phyloP scores from a whole-genome alignment of 2,113 vertebrate species.

The Hydrolagus affinis region DNA sequence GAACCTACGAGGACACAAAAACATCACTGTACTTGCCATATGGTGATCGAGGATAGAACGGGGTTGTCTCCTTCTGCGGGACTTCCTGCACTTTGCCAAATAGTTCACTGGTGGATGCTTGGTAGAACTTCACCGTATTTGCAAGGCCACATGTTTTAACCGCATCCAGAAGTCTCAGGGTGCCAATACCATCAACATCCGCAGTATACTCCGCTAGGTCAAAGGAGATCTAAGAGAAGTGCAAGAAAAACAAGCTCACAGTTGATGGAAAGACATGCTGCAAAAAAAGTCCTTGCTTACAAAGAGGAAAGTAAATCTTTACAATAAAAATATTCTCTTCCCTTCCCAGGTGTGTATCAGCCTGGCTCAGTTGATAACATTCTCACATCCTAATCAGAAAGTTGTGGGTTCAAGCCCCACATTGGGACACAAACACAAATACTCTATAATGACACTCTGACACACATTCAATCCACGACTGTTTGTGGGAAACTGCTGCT shows the following conservation, averaged over 20 bases:
- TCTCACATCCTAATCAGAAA: too few species aligned
- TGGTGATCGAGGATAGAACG: constrained; percentile 96
- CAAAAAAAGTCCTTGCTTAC: background rate
- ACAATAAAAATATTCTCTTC: background rate
- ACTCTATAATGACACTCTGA: too few species aligned
- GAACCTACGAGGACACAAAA: constrained; percentile 37
- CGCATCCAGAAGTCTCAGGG: constrained; percentile 84
- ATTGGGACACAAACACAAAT: too few species aligned
- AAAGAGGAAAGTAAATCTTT: background rate
- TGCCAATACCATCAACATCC: constrained; percentile 89
- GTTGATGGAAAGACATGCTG: background rate
- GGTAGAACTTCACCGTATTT: constrained; percentile 83
- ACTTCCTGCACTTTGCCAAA: constrained; percentile 97
- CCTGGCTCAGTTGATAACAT: too few species aligned
- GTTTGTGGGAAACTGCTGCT: too few species aligned
- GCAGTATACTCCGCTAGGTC: constrained; percentile 95
- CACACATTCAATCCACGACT: too few species aligned
- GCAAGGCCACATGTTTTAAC: constrained; percentile 91
- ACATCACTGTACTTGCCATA: constrained; percentile 63
- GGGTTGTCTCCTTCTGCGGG: constrained; percentile 90
- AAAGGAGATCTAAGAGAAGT: constrained; percentile 76
- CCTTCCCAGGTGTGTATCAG: too few species aligned
- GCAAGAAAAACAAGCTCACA: background rate
- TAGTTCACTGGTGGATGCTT: constrained; percentile 95
- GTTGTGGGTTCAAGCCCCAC: too few species aligned